Base-by-base conservation (phyloP, 1,140 invertebrate genomes). In the Tenebrio molitor region DNA sequence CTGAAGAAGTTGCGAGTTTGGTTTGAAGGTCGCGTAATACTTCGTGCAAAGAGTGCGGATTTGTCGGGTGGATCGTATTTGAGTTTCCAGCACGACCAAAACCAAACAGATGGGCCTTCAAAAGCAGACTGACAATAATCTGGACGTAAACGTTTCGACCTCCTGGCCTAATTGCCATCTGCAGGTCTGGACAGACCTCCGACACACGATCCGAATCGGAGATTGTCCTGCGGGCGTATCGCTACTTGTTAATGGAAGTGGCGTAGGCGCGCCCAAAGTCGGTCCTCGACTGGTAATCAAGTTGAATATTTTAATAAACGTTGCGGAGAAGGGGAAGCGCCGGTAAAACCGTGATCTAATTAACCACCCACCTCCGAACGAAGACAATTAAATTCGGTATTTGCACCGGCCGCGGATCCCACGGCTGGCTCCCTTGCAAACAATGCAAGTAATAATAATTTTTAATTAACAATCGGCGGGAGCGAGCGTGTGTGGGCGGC, bases 381-480 rank as follows among this genome's bases (percentile, higher is more conserved):
- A 21, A 21, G 17, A 17, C 15, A 50, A 19, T 50, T 19, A 50
- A 50, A 19, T 19, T 50, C 23, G 1, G 4, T 50, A 21, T 50
- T 50, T 50, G 44, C n/a, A 21, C 44, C 44, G 17, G 15, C 19
- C 15, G 44, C 19, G 44, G n/a, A 50, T 50, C 44, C 44, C 44
- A 50, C 44, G 44, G 8, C 44, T 50, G 16, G 15, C 23, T 50
- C 44, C 23, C 15, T 21, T 50, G 44, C 44, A 50, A 50, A 50
- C 44, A 50, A 50, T 50, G 44, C 44, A 50, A 50, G 44, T 50
- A 50, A 50, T 50, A 50, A 50, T 50, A 50, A 50, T 50, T 50
- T 50, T 50, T 50, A 50, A 50, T 50, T 50, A 50, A 50, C 44
- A 50, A 21, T 50, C 44, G 36, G 7, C 36, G 36, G 36, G 12